phyloP scores from a whole-genome alignment of 1,140 invertebrate species.

The Drosophila orosa region DNA sequence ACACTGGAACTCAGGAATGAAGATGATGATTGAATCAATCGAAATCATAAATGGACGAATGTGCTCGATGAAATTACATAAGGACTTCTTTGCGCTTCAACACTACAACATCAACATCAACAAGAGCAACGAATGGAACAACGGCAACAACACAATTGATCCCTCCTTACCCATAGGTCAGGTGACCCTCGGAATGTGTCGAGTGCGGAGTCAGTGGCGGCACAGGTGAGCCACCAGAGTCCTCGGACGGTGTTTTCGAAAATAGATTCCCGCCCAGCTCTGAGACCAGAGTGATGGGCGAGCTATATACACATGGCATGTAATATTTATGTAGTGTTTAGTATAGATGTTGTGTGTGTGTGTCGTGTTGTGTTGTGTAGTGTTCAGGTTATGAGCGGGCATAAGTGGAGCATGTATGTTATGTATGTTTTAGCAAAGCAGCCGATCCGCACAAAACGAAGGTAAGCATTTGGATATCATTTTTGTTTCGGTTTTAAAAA shows the following conservation, averaged over 20 bases:
- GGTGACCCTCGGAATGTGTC: conserved; percentile 84
- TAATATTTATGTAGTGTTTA: conserved; percentile 16
- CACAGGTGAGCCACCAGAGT: conserved; percentile 87
- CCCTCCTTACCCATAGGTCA: conserved; percentile 83
- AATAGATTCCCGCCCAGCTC: conserved; percentile 94
- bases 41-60: conserved; percentile 18
- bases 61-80: conserved; percentile 18
- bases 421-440: conserved; percentile 73
- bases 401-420: conserved; percentile 20
- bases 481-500: conserved; percentile 45
- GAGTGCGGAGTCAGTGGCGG: conserved; percentile 85
- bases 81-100: conserved; percentile 32
- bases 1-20: conserved; percentile 34
- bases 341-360: conserved; percentile 15
- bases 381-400: conserved; percentile 16
- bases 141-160: conserved; percentile 43
- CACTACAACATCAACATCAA: conserved; percentile 51
- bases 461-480: conserved; percentile 68
- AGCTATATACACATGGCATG: conserved; percentile 85
- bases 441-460: conserved; percentile 80
- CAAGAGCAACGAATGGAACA: conserved; percentile 42
- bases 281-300: conserved; percentile 94
- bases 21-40: conserved; percentile 32
- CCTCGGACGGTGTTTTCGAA: conserved; percentile 94
- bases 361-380: conserved; percentile 28